These are phyloP conservation scores for Notolabrus celidotus DNA, from an alignment of 2,797 vertebrate genomes.

Conservation along the genomic window DNA sequence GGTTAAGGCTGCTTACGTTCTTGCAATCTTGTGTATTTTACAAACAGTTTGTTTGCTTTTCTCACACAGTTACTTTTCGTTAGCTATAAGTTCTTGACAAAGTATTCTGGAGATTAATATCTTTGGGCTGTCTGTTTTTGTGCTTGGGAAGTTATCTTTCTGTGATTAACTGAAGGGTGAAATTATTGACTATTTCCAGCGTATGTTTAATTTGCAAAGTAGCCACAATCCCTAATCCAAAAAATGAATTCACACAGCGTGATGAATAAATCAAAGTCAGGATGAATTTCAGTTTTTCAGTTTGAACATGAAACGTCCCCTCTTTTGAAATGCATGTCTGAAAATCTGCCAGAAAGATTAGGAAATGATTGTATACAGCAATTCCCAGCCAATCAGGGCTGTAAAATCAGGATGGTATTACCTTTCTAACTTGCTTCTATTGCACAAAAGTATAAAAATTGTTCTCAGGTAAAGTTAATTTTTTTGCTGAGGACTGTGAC, in stretches of 20 bases:
- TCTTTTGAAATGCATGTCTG: background rate
- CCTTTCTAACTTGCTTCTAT: background rate
- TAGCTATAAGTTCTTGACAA: too few species aligned
- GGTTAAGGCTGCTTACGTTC: constrained; percentile 53
- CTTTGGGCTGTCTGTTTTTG: background rate
- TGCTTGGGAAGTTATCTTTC: background rate
- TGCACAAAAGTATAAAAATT: background rate
- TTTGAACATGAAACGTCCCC: background rate
- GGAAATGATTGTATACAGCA: too few species aligned
- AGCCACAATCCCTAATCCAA: background rate
- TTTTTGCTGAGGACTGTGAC: background rate
- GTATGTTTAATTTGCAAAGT: background rate
- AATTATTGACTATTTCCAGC: background rate
- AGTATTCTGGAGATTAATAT: too few species aligned
- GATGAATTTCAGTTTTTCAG: background rate
- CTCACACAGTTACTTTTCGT: too few species aligned
- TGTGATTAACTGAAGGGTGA: background rate
- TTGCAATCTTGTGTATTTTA: constrained; percentile 27
- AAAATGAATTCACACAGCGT: too few species aligned
- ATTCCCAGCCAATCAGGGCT: too few species aligned
- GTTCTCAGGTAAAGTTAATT: background rate
- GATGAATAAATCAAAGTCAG: too few species aligned
- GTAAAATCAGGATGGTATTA: background rate
- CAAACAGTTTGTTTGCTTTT: background rate
- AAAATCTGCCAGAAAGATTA: too few species aligned